Percentiles rank a stretch among this genome's conserved stretches.
Evolutionary conservation across 2,888 invertebrate species (phyloP).

Genomic region (Gastracanthus pulcherrimus): DNA sequence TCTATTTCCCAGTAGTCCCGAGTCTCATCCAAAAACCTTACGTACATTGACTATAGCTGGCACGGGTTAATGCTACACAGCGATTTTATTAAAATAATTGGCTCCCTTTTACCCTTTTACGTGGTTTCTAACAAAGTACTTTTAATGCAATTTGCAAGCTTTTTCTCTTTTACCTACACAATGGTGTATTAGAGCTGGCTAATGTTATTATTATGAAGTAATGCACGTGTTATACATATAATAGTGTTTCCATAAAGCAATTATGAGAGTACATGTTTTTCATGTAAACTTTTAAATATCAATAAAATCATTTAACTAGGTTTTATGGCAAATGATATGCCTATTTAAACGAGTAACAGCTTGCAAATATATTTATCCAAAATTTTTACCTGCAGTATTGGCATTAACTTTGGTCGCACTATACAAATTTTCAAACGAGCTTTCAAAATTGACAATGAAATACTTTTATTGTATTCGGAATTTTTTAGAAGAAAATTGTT

Average conservation of each 20-base stretch:
- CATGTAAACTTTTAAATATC: no score
- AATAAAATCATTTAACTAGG: no score
- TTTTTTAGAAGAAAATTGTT: no score
- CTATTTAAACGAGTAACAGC: background rate
- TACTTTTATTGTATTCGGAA: no score
- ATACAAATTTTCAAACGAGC: conserved; percentile 25
- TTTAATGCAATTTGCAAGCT: conserved; percentile 35
- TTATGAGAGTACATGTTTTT: background rate
- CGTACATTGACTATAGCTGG: conserved; percentile 62
- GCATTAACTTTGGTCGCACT: conserved; percentile 47
- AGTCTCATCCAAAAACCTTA: conserved; percentile 39
- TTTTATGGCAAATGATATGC: background rate
- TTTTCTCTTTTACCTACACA: conserved; percentile 15
- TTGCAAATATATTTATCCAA: conserved; percentile 26
- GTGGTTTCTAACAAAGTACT: conserved; percentile 44
- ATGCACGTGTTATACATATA: background rate
- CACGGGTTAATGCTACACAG: conserved; percentile 70
- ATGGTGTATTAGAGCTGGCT: background rate
- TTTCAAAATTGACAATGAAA: no score
- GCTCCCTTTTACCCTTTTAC: conserved; percentile 35
- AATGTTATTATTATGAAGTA: background rate
- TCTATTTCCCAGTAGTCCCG: conserved; percentile 27
- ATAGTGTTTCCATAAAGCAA: background rate
- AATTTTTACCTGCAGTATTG: conserved; percentile 45
- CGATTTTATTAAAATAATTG: conserved; percentile 56